Evolutionary conservation across 1,140 invertebrate species (phyloP).

Genomic region (Megalonaias nervosa): DNA sequence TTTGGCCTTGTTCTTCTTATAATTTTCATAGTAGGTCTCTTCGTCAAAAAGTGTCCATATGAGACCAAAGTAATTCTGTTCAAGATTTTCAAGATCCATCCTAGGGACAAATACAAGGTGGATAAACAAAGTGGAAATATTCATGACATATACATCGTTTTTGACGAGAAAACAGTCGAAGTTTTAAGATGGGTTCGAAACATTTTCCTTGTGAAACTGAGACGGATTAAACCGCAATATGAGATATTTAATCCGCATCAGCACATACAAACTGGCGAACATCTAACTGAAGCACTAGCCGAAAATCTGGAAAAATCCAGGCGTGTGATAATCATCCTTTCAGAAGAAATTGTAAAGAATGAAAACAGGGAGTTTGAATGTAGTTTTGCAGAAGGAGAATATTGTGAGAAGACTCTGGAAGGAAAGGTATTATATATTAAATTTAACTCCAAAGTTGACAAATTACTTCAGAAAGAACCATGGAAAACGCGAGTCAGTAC

Average conservation of each 20-base stretch:
- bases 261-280: slow-evolving; percentile 25
- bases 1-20: slow-evolving; percentile 24
- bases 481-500: background rate
- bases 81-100: slow-evolving; percentile 41
- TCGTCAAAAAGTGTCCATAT: slow-evolving; percentile 46
- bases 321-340: slow-evolving; percentile 36
- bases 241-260: slow-evolving; percentile 25
- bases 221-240: slow-evolving; percentile 22
- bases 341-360: slow-evolving; percentile 29
- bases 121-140: slow-evolving; percentile 18
- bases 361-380: no score
- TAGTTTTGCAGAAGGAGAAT: no score
- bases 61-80: slow-evolving; percentile 50
- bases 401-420: no score
- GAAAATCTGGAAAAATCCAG: slow-evolving; percentile 29
- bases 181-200: slow-evolving; percentile 41
- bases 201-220: slow-evolving; percentile 39
- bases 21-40: slow-evolving; percentile 32
- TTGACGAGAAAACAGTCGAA: slow-evolving; percentile 36
- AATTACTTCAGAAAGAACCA: background rate
- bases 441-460: no score
- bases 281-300: slow-evolving; percentile 20
- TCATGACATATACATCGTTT: slow-evolving; percentile 39
- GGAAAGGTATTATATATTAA: no score
- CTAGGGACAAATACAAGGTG: slow-evolving; percentile 36